phyloP scores from a whole-genome alignment of 92 coral and sea anemone species.

The Pocillopora grandis region DNA sequence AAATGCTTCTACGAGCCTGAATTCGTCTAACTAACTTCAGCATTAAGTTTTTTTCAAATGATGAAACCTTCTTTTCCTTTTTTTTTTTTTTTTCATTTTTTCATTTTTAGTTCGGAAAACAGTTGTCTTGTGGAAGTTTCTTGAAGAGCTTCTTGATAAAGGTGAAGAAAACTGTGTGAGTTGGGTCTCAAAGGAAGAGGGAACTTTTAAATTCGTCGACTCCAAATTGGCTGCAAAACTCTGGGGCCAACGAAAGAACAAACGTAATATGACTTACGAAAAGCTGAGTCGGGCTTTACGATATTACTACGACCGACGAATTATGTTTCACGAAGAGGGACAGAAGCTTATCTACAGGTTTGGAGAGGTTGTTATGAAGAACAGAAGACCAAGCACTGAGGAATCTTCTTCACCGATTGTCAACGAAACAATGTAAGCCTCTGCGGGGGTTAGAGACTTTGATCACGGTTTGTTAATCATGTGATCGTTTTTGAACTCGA shows the following conservation, averaged over 20 bases:
- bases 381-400: conserved; percentile 14
- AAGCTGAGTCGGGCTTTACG: conserved; percentile 90
- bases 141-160: conserved; percentile 72
- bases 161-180: conserved; percentile 66
- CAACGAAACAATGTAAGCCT: not conserved
- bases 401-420: not conserved
- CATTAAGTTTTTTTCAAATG: not conserved
- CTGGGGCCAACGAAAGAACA: conserved; percentile 90
- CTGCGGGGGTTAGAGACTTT: not conserved
- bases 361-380: conserved; percentile 72
- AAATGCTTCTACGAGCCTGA: no score
- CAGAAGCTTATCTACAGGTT: conserved; percentile 83
- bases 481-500: not conserved
- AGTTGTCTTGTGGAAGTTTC: conserved; percentile 83
- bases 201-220: conserved; percentile 73
- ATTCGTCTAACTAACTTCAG: not conserved
- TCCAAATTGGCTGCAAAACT: conserved; percentile 83
- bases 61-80: not conserved
- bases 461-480: not conserved
- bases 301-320: conserved; percentile 79
- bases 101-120: conserved; percentile 74
- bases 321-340: conserved; percentile 77
- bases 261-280: conserved; percentile 86
- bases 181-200: conserved; percentile 84
- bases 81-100: not conserved